Percentiles rank a stretch among this genome's conserved stretches.
Conservation (phyloP, 2,113 vertebrate species). For the Bothrops jararaca region DNA sequence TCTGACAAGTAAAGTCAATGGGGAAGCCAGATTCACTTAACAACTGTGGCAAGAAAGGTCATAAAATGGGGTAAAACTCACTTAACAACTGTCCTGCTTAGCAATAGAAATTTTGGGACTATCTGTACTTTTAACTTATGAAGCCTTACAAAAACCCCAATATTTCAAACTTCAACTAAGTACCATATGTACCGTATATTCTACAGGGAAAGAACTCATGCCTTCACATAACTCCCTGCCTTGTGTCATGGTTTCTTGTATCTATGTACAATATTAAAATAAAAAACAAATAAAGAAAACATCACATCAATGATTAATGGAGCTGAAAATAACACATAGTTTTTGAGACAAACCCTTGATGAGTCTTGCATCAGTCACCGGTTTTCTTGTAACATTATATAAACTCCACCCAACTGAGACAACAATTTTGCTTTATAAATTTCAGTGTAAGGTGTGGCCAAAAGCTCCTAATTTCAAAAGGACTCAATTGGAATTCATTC, state of each 20-base stretch:
- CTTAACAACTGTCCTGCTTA: background rate
- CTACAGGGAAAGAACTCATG: background rate
- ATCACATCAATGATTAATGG: background rate
- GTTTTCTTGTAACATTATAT: background rate
- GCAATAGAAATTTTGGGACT: background rate
- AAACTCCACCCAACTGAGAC: background rate
- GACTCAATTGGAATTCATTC: background rate
- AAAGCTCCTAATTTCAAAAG: background rate
- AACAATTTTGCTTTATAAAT: background rate
- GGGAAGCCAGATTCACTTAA: background rate
- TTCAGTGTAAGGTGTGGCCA: background rate
- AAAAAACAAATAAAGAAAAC: background rate
- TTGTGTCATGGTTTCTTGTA: background rate
- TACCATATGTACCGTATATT: background rate
- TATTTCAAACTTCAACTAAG: background rate
- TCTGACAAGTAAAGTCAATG: background rate
- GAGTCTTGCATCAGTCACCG: background rate
- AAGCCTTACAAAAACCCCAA: background rate
- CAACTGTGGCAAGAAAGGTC: background rate
- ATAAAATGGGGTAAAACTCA: background rate
- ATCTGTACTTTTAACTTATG: background rate
- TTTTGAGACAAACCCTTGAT: background rate
- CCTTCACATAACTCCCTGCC: background rate
- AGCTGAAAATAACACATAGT: background rate
- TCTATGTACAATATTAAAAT: background rate